Percentiles rank a stretch among this genome's conserved stretches.
Evolutionary conservation across 2,888 invertebrate species (phyloP).

Genomic region (Sminthurides aquaticus): DNA sequence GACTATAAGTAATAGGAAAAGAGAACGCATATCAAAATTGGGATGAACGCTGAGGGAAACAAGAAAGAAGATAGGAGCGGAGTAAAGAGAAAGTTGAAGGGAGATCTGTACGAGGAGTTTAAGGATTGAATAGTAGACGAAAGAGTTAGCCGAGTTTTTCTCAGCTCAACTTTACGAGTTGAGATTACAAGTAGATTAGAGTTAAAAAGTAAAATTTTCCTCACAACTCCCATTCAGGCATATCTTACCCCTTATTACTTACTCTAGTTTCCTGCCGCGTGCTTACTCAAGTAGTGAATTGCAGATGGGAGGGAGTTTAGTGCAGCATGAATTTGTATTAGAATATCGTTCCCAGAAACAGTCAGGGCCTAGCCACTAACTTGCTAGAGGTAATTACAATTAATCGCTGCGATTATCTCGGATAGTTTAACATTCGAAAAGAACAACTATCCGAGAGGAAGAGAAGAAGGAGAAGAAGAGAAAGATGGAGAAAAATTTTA

Average conservation of each 20-base stretch:
- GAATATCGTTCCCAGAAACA: background rate
- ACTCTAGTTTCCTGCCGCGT: too few relatives aligned
- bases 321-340: background rate
- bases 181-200: background rate
- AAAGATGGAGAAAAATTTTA: too few relatives aligned
- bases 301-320: conserved; percentile 1
- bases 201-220: background rate
- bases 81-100: too few relatives aligned
- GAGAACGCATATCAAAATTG: too few relatives aligned
- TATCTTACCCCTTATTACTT: background rate
- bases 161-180: background rate
- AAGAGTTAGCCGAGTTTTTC: background rate
- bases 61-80: too few relatives aligned
- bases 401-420: conserved; percentile 28
- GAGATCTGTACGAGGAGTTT: too few relatives aligned
- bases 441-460: too few relatives aligned
- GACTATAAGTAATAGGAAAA: too few relatives aligned
- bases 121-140: too few relatives aligned
- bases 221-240: background rate
- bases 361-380: background rate
- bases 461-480: background rate
- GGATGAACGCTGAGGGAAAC: too few relatives aligned
- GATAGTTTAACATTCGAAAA: conserved; percentile 21
- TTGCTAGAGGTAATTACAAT: conserved; percentile 22
- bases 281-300: background rate